Conservation (phyloP, 2,113 vertebrate species). For the Scytalopus superciliaris region DNA sequence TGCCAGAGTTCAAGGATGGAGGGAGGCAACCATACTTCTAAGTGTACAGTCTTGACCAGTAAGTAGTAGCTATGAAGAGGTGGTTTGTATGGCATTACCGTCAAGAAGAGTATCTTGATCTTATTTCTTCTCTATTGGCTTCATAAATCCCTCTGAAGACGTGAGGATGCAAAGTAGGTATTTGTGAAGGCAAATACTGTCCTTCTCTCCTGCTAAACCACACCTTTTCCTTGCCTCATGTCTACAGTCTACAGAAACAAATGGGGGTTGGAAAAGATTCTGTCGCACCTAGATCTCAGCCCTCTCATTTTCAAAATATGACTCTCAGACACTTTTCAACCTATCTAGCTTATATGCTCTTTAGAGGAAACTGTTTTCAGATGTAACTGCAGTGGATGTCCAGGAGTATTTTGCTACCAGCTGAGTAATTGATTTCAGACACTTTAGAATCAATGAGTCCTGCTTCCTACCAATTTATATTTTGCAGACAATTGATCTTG, state of each 20-base stretch:
- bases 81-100: not conserved
- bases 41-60: not conserved
- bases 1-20: not conserved
- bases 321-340: not conserved
- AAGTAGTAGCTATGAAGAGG: not conserved
- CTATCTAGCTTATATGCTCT: not conserved
- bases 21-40: not conserved
- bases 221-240: not conserved
- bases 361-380: not conserved
- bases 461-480: not conserved
- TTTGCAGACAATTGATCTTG: not conserved
- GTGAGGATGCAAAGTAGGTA: not conserved
- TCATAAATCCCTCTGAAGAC: not conserved
- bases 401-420: not conserved
- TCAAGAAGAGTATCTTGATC: not conserved
- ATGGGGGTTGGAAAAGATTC: not conserved
- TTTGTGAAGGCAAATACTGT: not conserved
- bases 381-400: not conserved
- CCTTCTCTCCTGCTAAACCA: not conserved
- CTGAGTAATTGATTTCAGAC: not conserved
- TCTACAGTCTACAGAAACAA: not conserved
- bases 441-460: not conserved
- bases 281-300: not conserved
- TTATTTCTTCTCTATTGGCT: not conserved
- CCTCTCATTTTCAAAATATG: not conserved